These are phyloP conservation scores for Pangasius krempfi DNA, from an alignment of 2,797 vertebrate species.

Conservation along the genomic window DNA sequence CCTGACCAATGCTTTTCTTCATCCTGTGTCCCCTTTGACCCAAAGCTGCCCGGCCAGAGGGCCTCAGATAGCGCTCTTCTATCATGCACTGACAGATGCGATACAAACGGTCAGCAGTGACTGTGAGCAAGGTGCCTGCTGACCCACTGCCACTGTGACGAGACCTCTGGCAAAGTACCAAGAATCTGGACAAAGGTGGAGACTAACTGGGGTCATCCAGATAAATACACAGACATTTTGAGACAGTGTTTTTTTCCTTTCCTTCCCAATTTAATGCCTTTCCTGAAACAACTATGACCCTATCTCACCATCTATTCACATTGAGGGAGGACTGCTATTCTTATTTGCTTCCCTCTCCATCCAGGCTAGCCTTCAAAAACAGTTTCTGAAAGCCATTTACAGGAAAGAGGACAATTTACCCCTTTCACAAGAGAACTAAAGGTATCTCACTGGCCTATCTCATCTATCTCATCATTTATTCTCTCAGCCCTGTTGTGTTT, in stretches of 20 bases:
- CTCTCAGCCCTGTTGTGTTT: slow-evolving; percentile 4
- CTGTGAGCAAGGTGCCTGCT: slow-evolving; percentile 51
- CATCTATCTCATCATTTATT: not conserved
- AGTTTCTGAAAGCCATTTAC: slow-evolving; percentile 6
- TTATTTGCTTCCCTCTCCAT: not conserved
- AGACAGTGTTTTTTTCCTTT: slow-evolving; percentile 36
- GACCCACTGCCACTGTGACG: slow-evolving; percentile 56
- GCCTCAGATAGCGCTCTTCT: slow-evolving; percentile 69
- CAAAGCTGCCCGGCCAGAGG: slow-evolving; percentile 62
- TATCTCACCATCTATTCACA: slow-evolving; percentile 19
- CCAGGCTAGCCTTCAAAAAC: slow-evolving; percentile 12
- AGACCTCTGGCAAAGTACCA: slow-evolving; percentile 50
- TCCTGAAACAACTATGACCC: slow-evolving; percentile 25
- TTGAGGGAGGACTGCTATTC: slow-evolving; percentile 3
- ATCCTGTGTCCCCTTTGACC: slow-evolving; percentile 61
- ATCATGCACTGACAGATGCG: slow-evolving; percentile 56
- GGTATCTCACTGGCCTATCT: not conserved
- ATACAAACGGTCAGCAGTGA: slow-evolving; percentile 51
- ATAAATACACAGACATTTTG: slow-evolving; percentile 33
- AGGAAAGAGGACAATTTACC: slow-evolving; percentile 8
- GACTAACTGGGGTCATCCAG: slow-evolving; percentile 53
- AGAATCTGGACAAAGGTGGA: slow-evolving; percentile 56
- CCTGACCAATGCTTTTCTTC: slow-evolving; percentile 56
- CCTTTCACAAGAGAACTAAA: not conserved
- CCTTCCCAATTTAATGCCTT: slow-evolving; percentile 39